Conservation (phyloP, 2,113 vertebrate genomes). For the Callaeas wilsoni region DNA sequence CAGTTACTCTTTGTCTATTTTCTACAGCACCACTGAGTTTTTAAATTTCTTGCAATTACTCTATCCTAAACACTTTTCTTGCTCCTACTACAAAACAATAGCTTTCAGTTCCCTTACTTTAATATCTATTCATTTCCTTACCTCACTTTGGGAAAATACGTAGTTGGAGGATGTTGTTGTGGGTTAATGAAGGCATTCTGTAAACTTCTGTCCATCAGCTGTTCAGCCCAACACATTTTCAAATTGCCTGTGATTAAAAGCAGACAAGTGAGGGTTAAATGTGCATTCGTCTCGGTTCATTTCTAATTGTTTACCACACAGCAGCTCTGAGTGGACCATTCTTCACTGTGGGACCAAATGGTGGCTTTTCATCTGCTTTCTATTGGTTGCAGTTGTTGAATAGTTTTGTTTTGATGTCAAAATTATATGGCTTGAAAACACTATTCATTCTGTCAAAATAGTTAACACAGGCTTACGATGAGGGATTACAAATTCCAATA, state of each 20-base stretch:
- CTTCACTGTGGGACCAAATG: not conserved
- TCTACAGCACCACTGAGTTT: not conserved
- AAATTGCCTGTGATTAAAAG: not conserved
- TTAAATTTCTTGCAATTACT: not conserved
- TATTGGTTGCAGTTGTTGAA: not conserved
- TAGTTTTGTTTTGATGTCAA: not conserved
- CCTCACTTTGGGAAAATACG: not conserved
- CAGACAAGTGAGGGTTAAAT: not conserved
- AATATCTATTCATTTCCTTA: not conserved
- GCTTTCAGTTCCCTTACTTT: not conserved
- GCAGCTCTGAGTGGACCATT: not conserved
- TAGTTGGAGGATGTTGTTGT: not conserved
- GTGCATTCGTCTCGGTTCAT: not conserved
- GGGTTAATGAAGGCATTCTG: not conserved
- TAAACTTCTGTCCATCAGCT: not conserved
- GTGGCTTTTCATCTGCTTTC: not conserved
- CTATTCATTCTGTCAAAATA: not conserved
- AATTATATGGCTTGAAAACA: not conserved
- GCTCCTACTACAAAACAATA: not conserved
- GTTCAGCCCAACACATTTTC: not conserved
- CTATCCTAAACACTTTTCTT: not conserved
- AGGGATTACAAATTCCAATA: not conserved
- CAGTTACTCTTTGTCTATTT: not conserved
- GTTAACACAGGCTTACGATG: not conserved
- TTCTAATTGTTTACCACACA: not conserved